Conservation (phyloP, 2,888 invertebrate species). For the Taphrorychus bicolor region DNA sequence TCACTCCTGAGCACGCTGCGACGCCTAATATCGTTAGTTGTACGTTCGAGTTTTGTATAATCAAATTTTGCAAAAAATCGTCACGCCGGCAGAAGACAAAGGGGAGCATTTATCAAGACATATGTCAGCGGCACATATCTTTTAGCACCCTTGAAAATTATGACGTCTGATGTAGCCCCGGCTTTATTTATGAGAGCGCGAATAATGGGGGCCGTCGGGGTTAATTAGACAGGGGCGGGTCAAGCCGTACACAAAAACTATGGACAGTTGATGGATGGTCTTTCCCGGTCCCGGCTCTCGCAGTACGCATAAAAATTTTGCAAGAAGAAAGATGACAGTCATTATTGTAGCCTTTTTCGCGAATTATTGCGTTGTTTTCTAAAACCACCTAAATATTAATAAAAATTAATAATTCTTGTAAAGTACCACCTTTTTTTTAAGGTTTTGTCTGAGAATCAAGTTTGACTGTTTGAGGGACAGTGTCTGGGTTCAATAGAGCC, state of each 20-base stretch:
- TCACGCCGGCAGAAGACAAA: background rate
- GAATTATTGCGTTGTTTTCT: no score
- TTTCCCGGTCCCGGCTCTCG: background rate
- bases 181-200: conserved; percentile 18
- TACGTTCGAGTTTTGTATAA: background rate
- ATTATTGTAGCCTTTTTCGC: no score
- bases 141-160: conserved; percentile 30
- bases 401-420: no score
- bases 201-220: conserved; percentile 18
- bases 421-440: no score
- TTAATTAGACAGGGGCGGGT: conserved; percentile 21
- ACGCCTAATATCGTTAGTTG: background rate
- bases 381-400: no score
- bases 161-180: conserved; percentile 22
- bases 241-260: background rate
- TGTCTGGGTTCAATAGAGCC: no score
- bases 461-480: no score
- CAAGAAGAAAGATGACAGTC: no score
- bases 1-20: background rate
- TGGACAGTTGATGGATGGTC: conserved; percentile 7
- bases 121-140: conserved; percentile 29
- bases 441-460: no score
- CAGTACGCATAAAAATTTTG: no score
- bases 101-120: conserved; percentile 26
- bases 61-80: background rate